Base-by-base conservation (phyloP, 2,888 invertebrate genomes). In the Drosophila formosana region DNA sequence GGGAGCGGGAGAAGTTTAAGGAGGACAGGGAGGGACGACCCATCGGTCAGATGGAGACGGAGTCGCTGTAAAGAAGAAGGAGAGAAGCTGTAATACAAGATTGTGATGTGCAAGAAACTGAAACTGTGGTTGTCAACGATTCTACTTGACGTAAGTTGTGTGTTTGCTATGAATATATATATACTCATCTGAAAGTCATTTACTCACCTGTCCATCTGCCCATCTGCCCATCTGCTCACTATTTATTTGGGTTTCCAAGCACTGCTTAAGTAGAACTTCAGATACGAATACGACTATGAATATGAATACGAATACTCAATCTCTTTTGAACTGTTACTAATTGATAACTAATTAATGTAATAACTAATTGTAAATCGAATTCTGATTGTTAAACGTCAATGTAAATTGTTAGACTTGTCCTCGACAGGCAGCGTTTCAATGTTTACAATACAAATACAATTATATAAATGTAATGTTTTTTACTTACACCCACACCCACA, bases 121-220 rank as follows among this genome's bases (percentile, higher is more conserved):
- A 82, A 86, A 82, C 88, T 87, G 85, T 82, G 88, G 82, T 87
- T 82, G 88, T 84, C 82, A 81, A 76, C 73, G 82, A 75, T 71
- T 82, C 78, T 66, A 66, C 62, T 64, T 63, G 70, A 76, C 66
- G 78, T 63, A 34, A 63, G 60, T 62, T 75, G 61, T 70, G 60
- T 58, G 71, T 46, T 62, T 53, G 56, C 43, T 51, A 51, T 37
- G 37, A 37, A 50, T 30, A 18, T 18, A 47, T 45, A 26, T 13
- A 49, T 30, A 30, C 30, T 30, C 47, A 37, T 37, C 30, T 6
- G 6, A 30, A 6, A 6, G 30, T 30, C 37, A 37, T 37, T 18
- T 8, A 28, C n/a, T 43, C 23, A 43, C 8, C 18, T 18, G 28
- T 4, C 4, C n/a, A 46, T n/a, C 26, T 28, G 5, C n/a, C 3